phyloP scores from a whole-genome alignment of 2,113 vertebrate genomes.

The Nannospalax galili region DNA sequence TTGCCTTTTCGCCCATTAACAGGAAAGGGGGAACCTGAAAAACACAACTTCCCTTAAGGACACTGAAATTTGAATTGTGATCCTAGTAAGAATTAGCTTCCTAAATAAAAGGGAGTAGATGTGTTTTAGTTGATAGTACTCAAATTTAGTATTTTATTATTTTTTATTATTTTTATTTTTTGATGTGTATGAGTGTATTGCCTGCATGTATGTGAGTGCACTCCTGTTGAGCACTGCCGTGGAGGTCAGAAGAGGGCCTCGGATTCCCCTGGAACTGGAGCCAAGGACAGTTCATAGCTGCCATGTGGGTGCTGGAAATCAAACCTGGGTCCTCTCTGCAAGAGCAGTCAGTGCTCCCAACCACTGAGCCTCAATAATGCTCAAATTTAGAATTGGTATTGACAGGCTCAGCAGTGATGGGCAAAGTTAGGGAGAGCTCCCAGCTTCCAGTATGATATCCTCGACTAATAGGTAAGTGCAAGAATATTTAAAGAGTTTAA shows the following conservation, averaged over 20 bases:
- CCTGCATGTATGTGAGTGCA: too few species aligned
- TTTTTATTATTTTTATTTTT: too few species aligned
- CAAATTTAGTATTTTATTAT: slow-evolving; percentile 24
- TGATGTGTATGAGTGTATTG: too few species aligned
- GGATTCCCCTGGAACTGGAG: too few species aligned
- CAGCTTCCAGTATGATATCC: not conserved
- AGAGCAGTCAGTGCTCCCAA: too few species aligned
- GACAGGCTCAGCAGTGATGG: not conserved
- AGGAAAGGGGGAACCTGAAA: not conserved
- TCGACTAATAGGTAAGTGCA: not conserved
- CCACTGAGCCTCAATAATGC: too few species aligned
- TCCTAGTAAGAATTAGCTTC: not conserved
- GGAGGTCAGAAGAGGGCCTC: too few species aligned
- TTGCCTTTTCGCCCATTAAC: slow-evolving; percentile 7
- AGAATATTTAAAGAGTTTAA: not conserved
- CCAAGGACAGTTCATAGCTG: too few species aligned
- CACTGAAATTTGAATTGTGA: not conserved
- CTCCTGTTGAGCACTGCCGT: too few species aligned
- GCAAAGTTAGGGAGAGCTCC: not conserved
- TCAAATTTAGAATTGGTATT: not conserved
- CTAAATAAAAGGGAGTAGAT: not conserved
- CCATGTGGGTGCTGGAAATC: too few species aligned
- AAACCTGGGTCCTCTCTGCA: too few species aligned
- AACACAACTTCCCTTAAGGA: slow-evolving; percentile 7
- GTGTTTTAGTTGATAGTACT: not conserved